Conservation (phyloP, 2,113 vertebrate genomes). For the Noturus placidus region DNA sequence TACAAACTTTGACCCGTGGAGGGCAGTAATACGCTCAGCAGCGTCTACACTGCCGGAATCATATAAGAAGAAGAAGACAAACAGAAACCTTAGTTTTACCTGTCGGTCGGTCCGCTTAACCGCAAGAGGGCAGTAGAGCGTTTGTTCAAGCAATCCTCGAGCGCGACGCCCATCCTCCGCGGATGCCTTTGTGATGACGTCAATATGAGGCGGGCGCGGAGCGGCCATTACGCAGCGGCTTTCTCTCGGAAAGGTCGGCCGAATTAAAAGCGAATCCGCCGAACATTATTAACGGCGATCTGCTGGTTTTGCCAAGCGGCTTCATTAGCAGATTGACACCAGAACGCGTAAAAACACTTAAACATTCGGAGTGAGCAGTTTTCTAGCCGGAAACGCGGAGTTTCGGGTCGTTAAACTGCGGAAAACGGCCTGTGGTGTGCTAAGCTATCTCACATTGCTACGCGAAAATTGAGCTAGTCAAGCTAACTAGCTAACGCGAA, state of each 20-base stretch:
- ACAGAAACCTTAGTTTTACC: background rate
- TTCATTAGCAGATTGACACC: background rate
- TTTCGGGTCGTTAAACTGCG: background rate
- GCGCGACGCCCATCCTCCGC: slow-evolving; percentile 11
- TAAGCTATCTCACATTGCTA: slow-evolving; percentile 35
- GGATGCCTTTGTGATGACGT: slow-evolving; percentile 57
- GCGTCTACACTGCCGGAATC: too few relatives aligned
- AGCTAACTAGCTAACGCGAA: background rate
- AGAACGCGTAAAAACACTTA: background rate
- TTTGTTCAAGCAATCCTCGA: background rate
- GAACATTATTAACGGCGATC: background rate
- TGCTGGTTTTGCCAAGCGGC: background rate
- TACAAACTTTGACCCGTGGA: too few relatives aligned
- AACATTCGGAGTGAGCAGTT: background rate
- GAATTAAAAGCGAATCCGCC: slow-evolving; percentile 25
- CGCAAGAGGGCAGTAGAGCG: slow-evolving; percentile 43
- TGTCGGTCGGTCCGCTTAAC: slow-evolving; percentile 41
- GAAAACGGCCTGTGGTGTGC: background rate
- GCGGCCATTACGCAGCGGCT: slow-evolving; percentile 64
- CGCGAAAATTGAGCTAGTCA: slow-evolving; percentile 22
- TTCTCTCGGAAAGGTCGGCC: slow-evolving; percentile 62
- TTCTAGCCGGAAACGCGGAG: background rate
- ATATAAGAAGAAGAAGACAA: too few relatives aligned
- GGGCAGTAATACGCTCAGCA: too few relatives aligned
- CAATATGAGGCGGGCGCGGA: slow-evolving; percentile 46